Percentiles rank a stretch among this genome's conserved stretches.
Conservation (phyloP, 2,888 invertebrate species). For the Seladonia tumulorum region DNA sequence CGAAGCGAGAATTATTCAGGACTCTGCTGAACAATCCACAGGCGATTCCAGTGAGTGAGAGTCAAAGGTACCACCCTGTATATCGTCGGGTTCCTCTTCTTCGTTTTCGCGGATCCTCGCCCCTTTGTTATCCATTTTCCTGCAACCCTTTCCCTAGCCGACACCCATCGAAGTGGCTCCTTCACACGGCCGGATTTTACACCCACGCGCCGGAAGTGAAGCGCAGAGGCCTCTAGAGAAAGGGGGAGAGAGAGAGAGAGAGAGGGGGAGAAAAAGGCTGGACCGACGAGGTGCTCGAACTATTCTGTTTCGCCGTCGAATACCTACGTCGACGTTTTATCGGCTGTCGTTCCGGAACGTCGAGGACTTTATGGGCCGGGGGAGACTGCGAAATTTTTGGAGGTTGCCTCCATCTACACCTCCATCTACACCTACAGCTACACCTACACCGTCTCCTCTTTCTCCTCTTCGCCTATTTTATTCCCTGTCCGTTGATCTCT, state of each 20-base stretch:
- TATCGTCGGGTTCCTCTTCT: neutral
- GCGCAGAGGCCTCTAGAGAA: neutral
- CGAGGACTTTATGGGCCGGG: constrained; percentile 60
- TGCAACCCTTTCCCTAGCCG: constrained; percentile 49
- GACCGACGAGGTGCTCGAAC: constrained; percentile 53
- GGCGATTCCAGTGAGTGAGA: neutral
- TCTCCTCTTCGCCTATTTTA: neutral
- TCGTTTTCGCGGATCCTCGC: constrained; percentile 15
- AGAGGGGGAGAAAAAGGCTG: constrained; percentile 1
- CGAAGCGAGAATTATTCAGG: neutral
- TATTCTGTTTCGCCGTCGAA: constrained; percentile 64
- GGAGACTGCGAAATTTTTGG: constrained; percentile 64
- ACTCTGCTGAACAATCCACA: neutral
- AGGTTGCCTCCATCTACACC: neutral
- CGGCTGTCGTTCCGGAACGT: constrained; percentile 62
- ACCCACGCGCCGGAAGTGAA: constrained; percentile 47
- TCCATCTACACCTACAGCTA: neutral
- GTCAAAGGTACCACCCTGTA: neutral
- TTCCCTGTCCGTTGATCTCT: neutral
- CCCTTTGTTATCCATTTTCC: constrained; percentile 47
- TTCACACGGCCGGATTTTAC: constrained; percentile 62
- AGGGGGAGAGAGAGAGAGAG: neutral
- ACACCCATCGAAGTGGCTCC: constrained; percentile 48
- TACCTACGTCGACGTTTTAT: constrained; percentile 67
- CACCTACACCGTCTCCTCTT: neutral